Evolutionary conservation across 1,140 invertebrate species (phyloP).

Genomic region (Monochamus saltuarius): DNA sequence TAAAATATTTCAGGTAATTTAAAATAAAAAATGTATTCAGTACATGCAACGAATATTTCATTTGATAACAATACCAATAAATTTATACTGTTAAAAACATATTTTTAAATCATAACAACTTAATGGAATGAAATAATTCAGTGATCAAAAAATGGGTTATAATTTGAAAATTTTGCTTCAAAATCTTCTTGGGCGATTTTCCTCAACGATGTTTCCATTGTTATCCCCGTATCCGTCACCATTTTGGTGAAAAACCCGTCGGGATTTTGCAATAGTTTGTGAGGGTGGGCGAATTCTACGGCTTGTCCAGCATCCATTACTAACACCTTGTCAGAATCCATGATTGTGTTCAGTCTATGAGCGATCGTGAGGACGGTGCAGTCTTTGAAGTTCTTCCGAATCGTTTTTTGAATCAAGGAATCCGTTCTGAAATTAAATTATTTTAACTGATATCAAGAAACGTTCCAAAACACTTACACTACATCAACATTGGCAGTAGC

Average conservation of each 20-base stretch:
- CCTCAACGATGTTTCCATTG: constrained; percentile 8
- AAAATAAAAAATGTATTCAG: too few species aligned
- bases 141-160: too few species aligned
- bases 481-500: constrained; percentile 72
- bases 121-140: too few species aligned
- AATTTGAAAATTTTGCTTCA: constrained; percentile 6
- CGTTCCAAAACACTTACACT: constrained; percentile 19
- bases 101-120: too few species aligned
- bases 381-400: constrained; percentile 65
- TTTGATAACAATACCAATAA: too few species aligned
- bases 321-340: constrained; percentile 57
- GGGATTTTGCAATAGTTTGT: constrained; percentile 34
- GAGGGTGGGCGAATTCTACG: constrained; percentile 42
- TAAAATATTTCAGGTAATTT: too few species aligned
- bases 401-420: constrained; percentile 69
- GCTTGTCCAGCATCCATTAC: constrained; percentile 41
- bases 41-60: too few species aligned
- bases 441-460: too few species aligned
- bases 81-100: too few species aligned
- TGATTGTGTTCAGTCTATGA: constrained; percentile 75
- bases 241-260: constrained; percentile 67
- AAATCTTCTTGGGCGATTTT: constrained; percentile 7
- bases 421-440: constrained; percentile 56
- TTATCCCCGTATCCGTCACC: constrained; percentile 60
- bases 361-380: constrained; percentile 83